Percentiles rank a stretch among this genome's conserved stretches.
phyloP scores from a whole-genome alignment of 2,888 invertebrate genomes.

The Drosophila formosana region DNA sequence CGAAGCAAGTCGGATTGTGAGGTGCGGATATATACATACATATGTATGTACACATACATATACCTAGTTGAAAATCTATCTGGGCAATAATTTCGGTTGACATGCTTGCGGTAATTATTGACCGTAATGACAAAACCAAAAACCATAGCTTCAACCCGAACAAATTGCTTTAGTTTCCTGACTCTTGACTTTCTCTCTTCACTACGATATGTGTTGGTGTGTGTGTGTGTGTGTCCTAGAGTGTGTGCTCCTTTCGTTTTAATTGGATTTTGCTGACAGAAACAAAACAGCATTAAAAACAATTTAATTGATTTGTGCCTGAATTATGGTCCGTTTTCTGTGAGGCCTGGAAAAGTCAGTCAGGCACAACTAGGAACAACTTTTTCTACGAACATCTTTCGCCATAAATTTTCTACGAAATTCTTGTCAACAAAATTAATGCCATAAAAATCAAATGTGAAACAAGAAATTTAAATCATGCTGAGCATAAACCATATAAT shows the following conservation, averaged over 20 bases:
- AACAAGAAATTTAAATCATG: conserved; percentile 53
- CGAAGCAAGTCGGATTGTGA: conserved; percentile 12
- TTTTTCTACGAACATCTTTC: conserved; percentile 26
- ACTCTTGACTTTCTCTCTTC: conserved; percentile 47
- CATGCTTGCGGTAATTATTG: conserved; percentile 84
- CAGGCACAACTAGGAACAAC: conserved; percentile 5
- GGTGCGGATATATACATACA: conserved; percentile 10
- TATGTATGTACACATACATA: not conserved
- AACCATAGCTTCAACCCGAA: conserved; percentile 53
- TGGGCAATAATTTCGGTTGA: conserved; percentile 83
- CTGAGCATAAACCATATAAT: conserved; percentile 47
- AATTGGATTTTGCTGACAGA: conserved; percentile 68
- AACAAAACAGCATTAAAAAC: conserved; percentile 51
- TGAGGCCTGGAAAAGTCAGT: conserved; percentile 31
- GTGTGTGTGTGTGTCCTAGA: conserved; percentile 3
- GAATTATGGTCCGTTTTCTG: conserved; percentile 25
- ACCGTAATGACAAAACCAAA: conserved; percentile 83
- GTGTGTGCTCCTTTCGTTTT: conserved; percentile 46
- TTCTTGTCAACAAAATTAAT: conserved; percentile 59
- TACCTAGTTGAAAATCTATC: conserved; percentile 66
- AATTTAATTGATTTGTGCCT: conserved; percentile 53
- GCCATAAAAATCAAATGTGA: conserved; percentile 50
- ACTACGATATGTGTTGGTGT: conserved; percentile 20
- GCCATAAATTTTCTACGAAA: conserved; percentile 47
- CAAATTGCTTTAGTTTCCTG: conserved; percentile 77